phyloP scores from a whole-genome alignment of 2,888 invertebrate genomes.

The Agriotes lineatus region DNA sequence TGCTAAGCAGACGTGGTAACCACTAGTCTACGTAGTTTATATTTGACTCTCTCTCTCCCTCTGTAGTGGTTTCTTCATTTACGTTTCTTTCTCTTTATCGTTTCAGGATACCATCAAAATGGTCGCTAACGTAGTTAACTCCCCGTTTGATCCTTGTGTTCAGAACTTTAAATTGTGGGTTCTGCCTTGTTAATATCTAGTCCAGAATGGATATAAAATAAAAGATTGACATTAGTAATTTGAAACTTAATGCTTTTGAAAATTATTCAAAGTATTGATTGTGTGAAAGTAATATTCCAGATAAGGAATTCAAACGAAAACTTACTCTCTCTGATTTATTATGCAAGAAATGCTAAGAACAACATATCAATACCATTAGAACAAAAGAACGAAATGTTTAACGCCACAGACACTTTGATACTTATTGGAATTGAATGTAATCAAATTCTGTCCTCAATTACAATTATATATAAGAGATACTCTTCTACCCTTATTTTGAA shows the following conservation, averaged over 20 bases:
- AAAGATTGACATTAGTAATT: no score
- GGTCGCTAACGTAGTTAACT: background rate
- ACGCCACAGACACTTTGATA: no score
- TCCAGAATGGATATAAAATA: background rate
- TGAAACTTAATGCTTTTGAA: no score
- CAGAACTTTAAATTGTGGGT: background rate
- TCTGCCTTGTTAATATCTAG: background rate
- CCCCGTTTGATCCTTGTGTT: no score
- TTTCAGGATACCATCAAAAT: background rate
- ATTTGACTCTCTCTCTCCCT: no score
- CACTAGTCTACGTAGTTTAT: no score
- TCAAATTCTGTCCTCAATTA: no score
- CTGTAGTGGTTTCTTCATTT: background rate
- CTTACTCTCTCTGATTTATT: slow-evolving; percentile 14
- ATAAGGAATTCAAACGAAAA: slow-evolving; percentile 22
- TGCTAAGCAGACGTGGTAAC: no score
- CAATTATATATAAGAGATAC: no score
- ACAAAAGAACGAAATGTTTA: no score
- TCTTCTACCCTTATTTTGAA: no score
- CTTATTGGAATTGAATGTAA: no score
- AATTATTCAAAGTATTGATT: slow-evolving; percentile 12
- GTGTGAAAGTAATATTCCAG: background rate
- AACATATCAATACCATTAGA: slow-evolving; percentile 44
- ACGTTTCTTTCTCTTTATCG: background rate
- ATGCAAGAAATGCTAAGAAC: slow-evolving; percentile 45